Evolutionary conservation across 2,888 invertebrate genomes (phyloP), one percentile per base, ranked within the genome.

Genomic region (Podabrus alpinus): DNA sequence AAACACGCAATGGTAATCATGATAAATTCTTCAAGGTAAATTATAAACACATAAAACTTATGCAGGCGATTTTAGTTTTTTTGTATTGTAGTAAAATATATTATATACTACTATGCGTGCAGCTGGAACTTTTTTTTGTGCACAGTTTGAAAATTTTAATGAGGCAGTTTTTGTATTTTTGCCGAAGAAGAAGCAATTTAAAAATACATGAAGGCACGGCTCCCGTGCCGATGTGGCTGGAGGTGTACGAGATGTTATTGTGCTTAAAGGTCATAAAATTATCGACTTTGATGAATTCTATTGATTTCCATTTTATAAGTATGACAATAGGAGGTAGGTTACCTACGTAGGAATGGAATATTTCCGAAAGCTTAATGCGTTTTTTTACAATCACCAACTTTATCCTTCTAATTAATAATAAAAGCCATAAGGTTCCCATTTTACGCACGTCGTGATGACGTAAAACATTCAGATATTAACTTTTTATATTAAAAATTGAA

Each of bases 1-100:
- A 64, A 71, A 24, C 71, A 71, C 68, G 74, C 74, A 61, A 74
- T 71, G 59, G 25, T 71, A 60, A 67, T 64, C 45, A 7, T 9
- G 45, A 45, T 45, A 45, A 45, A 45, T 45, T 45, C n/a, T 45
- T 45, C 45, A n/a, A 45, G n/a, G 45, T 45, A 45, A 45, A 45
- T 45, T 45, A 45, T 45, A n/a, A 45, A 45, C 45, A 45, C 45
- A 45, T 45, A 45, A 45, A 45, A 9, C 45, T 45, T 45, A 13
- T 45, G 45, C 45, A 45, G 45, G 45, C 45, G 45, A 45, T n/a
- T n/a, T 13, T 13, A n/a, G 45, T 45, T 45, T 45, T 45, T n/a
- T 45, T 45, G 7, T 45, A 45, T 45, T 45, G n/a, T 45, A n/a
- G 7, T 45, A 45, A 45, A 45, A 45, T n/a, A 45, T 45, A 45